Conservation (phyloP, 2,113 vertebrate species). For the Calidris pugnax region DNA sequence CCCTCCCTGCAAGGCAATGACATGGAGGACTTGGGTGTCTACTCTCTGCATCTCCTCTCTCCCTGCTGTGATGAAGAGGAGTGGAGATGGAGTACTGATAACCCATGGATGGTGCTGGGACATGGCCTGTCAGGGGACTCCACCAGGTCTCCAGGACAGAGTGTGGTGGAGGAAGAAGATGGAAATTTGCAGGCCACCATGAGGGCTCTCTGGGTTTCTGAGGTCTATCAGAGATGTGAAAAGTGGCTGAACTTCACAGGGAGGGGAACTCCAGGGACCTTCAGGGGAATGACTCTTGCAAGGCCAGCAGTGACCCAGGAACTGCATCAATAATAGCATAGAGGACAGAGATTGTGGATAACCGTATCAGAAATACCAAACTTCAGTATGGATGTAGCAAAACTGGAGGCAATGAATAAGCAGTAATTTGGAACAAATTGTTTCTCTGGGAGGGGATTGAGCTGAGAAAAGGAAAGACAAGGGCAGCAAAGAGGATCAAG, state of each 20-base stretch:
- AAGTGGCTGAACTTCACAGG: background rate
- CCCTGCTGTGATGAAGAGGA: background rate
- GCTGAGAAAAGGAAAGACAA: background rate
- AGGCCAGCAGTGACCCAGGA: background rate
- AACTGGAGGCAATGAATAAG: background rate
- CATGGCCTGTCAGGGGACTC: no score
- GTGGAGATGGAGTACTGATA: background rate
- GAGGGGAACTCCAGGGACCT: background rate
- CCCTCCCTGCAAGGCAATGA: background rate
- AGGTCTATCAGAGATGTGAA: background rate
- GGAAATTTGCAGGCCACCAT: background rate
- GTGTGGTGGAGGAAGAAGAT: background rate
- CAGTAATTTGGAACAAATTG: background rate
- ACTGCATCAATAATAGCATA: background rate
- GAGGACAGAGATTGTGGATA: background rate
- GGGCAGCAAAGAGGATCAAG: background rate
- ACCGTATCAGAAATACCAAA: background rate
- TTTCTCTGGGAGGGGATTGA: background rate
- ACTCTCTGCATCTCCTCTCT: background rate
- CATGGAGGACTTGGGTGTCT: no score
- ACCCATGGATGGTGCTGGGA: background rate
- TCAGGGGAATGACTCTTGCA: fast-evolving
- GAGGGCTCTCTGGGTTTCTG: background rate
- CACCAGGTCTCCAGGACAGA: background rate
- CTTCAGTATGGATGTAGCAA: background rate